Percentiles rank a stretch among this genome's conserved stretches.
Evolutionary conservation across 2,888 invertebrate species (phyloP).

Genomic region (Phyllotreta cruciferae): DNA sequence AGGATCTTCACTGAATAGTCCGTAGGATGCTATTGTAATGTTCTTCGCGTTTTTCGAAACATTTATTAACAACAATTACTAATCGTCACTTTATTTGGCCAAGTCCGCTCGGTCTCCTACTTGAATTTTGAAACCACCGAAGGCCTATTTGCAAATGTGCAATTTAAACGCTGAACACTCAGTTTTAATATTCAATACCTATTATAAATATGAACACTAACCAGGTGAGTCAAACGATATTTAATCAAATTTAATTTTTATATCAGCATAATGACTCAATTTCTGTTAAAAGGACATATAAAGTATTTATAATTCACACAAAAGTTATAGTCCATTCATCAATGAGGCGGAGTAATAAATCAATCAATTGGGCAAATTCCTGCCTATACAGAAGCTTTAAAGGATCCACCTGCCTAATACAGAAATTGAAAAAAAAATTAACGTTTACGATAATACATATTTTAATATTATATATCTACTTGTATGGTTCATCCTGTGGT

Average conservation of each 20-base stretch:
- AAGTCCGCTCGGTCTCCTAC: slow-evolving; percentile 16
- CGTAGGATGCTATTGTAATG: slow-evolving; percentile 24
- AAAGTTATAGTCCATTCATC: no score
- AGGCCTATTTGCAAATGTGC: slow-evolving; percentile 7
- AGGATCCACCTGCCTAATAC: no score
- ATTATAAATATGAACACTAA: neutral
- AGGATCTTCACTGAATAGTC: slow-evolving; percentile 17
- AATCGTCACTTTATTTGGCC: slow-evolving; percentile 19
- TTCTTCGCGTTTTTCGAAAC: slow-evolving; percentile 2
- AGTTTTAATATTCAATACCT: neutral
- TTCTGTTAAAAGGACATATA: no score
- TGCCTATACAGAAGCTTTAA: no score
- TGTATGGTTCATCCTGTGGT: no score
- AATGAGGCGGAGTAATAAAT: no score
- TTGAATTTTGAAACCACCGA: slow-evolving; percentile 1
- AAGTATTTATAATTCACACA: no score
- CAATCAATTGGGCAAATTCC: no score
- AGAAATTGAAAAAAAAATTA: no score
- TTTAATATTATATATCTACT: no score
- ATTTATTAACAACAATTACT: slow-evolving; percentile 6
- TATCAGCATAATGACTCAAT: neutral
- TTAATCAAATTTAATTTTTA: neutral
- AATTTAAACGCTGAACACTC: slow-evolving; percentile 1
- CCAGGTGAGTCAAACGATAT: slow-evolving; percentile 1
- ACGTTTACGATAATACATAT: no score